phyloP scores from a whole-genome alignment of 2,888 invertebrate species.

The Morinoia aosen region DNA sequence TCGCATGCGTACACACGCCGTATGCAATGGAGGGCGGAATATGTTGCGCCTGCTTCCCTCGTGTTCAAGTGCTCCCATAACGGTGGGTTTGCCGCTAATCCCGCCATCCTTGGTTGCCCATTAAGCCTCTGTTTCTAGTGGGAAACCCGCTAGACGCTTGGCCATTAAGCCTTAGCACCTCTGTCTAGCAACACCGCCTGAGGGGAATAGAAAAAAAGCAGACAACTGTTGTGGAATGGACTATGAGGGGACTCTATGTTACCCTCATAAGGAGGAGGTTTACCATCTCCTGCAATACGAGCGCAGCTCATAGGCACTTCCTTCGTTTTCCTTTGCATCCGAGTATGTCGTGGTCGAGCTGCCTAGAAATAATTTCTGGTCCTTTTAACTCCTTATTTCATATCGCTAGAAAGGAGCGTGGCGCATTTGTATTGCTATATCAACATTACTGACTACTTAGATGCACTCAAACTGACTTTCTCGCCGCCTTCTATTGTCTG shows the following conservation, averaged over 20 bases:
- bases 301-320: neutral
- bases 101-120: neutral
- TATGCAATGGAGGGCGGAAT: neutral
- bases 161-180: constrained; percentile 39
- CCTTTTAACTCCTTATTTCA: neutral
- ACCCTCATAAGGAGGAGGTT: neutral
- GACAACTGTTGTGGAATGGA: neutral
- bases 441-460: neutral
- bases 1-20: neutral
- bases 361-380: neutral
- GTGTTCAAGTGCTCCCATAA: constrained; percentile 23
- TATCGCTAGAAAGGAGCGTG: neutral
- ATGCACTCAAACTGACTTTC: neutral
- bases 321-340: neutral
- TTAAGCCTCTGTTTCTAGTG: constrained; percentile 44
- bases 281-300: neutral
- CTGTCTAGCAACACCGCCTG: constrained; percentile 33
- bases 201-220: neutral
- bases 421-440: neutral
- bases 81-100: constrained; percentile 24
- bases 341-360: neutral
- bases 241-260: neutral
- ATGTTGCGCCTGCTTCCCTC: neutral
- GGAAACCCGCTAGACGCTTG: constrained; percentile 45
- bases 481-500: neutral